Base-by-base conservation (phyloP, 92 coral and sea anemone genomes). In the Phenganax stokvisi region DNA sequence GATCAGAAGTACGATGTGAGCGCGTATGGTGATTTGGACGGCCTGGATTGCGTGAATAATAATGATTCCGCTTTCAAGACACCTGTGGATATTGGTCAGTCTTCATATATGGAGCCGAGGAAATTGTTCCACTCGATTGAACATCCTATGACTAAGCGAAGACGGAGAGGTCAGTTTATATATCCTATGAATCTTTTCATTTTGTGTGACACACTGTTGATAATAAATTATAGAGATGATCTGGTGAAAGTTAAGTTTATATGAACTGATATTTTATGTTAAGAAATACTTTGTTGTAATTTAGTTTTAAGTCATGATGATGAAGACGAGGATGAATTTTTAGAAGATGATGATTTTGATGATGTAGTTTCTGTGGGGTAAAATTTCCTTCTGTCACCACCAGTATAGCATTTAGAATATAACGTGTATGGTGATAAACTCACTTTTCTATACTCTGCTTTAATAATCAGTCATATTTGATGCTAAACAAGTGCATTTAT, bases 301-400 rank as follows among this genome's bases (percentile, higher is more conserved):
- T 61, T 61, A n/a, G 15, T n/a, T 2, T 15, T 10, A 13, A 10
- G 47, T 28, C 57, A 53, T 3, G 15, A 74, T 17, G 31, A 27
- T 53, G 81, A 76, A 3, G 81, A 76, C 16, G 81, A 76, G 8
- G 81, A 74, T 17, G 63, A 28, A 69, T 11, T 29, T 30, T 30
- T 69, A 27, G 80, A 76, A 0, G 80, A 58, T 58, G 52, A 30
- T 10, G 80, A 59, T 27, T n/a, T 27, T 64, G 70, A 60, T 6
- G 81, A 76, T 64, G 70, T 12, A 31, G 56, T 3, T 25, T 76
- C 69, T 0, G 37, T 76, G 47, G 59, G 81, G 81, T 76, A 76
- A 30, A 25, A 2, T 0, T 29, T 12, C 20, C 6, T 75, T 3
- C 8, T 52, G 10, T 75, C 10, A 30, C 0, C n/a, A 5, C 57